Evolutionary conservation across 2,888 invertebrate genomes (phyloP), one percentile per base, ranked within the genome.

Genomic region (Gymnoscelis rufifasciata): DNA sequence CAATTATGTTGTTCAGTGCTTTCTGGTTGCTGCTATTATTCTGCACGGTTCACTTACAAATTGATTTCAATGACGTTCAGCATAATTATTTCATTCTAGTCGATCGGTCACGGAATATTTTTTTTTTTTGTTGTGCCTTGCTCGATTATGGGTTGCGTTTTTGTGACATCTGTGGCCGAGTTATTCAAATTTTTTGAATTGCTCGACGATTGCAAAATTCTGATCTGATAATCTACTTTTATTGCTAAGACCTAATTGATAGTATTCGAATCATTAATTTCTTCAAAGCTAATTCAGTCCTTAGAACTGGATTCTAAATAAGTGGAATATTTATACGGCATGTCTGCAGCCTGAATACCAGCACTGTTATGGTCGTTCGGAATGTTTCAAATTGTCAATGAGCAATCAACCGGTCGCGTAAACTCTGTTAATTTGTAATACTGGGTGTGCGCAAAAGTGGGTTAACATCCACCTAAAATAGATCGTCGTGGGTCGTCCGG

Each of bases 391-490:
- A 44, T 26, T 51, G 47, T 47, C 45, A 42, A 35, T 52, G 39
- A 67, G 59, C 66, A 48, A 59, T 61, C 68, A 62, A 70, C 66
- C 59, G 59, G 59, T 57, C 59, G 61, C 60, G 65, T 68, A 61
- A 73, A 68, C 63, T 71, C 66, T 56, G 74, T 74, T 76, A 74
- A 79, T 76, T 76, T 71, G 78, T 75, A 70, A 69, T 69, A 70
- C 71, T 70, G 65, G 60, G 60, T 66, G 66, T 66, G 59, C 59
- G 57, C 55, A 67, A 74, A 83, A 79, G 73, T 83, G 68, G 83
- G 83, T 80, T 81, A 81, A 72, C 76, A 67, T 68, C 62, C 55
- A 67, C 57, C 73, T 61, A 66, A 81, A 83, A 82, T 82, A 83
- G 83, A 78, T 63, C 72, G 75, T 69, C 74, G 74, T 62, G 68